Evolutionary conservation across 1,140 invertebrate species (phyloP).

Genomic region (Papilio helenus): DNA sequence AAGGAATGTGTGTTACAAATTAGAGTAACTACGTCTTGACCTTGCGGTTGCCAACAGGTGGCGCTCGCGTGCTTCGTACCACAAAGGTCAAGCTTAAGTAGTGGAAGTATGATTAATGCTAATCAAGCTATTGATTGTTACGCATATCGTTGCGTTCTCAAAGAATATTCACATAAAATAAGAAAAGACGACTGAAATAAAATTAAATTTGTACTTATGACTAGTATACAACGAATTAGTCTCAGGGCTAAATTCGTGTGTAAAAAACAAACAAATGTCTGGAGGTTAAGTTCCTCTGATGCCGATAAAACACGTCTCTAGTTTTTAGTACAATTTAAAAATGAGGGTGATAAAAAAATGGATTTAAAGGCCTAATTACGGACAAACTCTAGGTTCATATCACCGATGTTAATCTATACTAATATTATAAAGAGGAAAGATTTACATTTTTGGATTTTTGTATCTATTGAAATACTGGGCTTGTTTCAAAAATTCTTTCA

Average conservation of each 20-base stretch:
- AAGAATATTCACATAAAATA: background rate
- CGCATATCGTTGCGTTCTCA: background rate
- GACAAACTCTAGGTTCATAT: too few species aligned
- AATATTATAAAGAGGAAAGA: too few species aligned
- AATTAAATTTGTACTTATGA: background rate
- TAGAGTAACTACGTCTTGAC: slow-evolving; percentile 39
- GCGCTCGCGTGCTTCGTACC: slow-evolving; percentile 36
- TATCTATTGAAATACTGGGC: too few species aligned
- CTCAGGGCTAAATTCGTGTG: background rate
- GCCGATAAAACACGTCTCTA: background rate
- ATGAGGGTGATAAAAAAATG: background rate
- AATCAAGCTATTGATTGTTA: slow-evolving; percentile 1
- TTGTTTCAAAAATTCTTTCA: too few species aligned
- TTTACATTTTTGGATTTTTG: too few species aligned
- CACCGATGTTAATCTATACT: too few species aligned
- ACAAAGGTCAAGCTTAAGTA: background rate
- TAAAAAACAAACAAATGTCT: background rate
- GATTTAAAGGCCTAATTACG: too few species aligned
- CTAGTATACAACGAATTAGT: background rate
- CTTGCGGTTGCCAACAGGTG: slow-evolving; percentile 46
- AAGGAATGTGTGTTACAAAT: slow-evolving; percentile 24
- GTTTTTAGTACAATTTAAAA: background rate
- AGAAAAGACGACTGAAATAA: background rate
- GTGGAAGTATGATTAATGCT: background rate
- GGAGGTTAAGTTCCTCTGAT: background rate